Evolutionary conservation across 23 tunicate genomes (phyloP), one percentile per base, ranked within the genome.

Genomic region (Trididemnum nubilum): DNA sequence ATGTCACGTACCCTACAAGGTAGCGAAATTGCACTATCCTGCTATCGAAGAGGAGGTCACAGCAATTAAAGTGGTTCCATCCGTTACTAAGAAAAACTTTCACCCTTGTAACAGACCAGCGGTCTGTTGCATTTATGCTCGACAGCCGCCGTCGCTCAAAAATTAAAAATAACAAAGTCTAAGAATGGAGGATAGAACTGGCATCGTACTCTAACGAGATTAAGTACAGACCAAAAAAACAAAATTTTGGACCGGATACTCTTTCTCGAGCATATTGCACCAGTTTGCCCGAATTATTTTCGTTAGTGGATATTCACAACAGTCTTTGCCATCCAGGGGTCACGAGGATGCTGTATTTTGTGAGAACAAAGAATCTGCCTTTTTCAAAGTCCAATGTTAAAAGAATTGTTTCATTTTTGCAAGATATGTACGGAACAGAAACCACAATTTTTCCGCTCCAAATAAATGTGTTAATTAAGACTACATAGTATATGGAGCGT

Each of bases 141-240:
- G 86, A 82, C 67, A 12, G 31, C 25, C 24, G n/a, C 9, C 36
- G 36, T 3, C 39, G 31, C 3, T 3, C 25, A 4, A 82, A 82
- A 82, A 73, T 72, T 7, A 82, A 82, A 33, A 82, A 72, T 37
- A 29, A 50, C 40, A 82, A 82, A 73, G 40, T 72, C 31, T 38
- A 49, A 67, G 36, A 9, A 30, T 78, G 78, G 78, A 5, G 51
- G 65, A 34, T 78, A 34, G 63, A 74, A 40, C 80, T 74, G 3
- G 24, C 63, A 9, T 9, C 21, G 29, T 74, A 74, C 28, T 5
- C 2, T 44, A 40, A 44, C 32, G 69, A 74, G n/a, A 15, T 40
- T 22, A 26, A 7, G 4, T 78, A 63, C 30, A 24, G 40, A 5
- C 38, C 38, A 4, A n/a, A 36, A 35, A 35, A 3, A 2, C 54